Evolutionary conservation across 37 sponge, comb jelly and placozoan species (phyloP).

Genomic region (Bolinopsis microptera): DNA sequence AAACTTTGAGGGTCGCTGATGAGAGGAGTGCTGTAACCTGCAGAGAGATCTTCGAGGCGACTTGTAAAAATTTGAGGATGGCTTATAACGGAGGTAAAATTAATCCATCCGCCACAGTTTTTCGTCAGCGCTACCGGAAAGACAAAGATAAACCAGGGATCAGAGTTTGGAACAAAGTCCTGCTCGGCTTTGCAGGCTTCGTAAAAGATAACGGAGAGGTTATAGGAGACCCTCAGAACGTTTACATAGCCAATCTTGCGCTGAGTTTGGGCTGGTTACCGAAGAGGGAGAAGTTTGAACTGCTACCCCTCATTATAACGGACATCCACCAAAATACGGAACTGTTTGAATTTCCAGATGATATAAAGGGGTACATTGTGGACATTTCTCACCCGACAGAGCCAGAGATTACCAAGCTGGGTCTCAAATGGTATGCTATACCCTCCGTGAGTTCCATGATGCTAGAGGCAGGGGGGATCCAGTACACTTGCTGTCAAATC

Average conservation of each 20-base stretch:
- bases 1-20: slow-evolving; percentile 74
- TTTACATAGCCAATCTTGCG: slow-evolving; percentile 83
- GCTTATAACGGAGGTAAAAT: slow-evolving; percentile 78
- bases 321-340: slow-evolving; percentile 72
- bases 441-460: slow-evolving; percentile 79
- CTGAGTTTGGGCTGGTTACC: slow-evolving; percentile 76
- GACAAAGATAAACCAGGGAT: slow-evolving; percentile 69
- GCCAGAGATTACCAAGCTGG: slow-evolving; percentile 71
- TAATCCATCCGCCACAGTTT: not conserved
- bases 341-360: slow-evolving; percentile 71
- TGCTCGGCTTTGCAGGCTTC: slow-evolving; percentile 85
- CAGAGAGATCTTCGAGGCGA: slow-evolving; percentile 84
- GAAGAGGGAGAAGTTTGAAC: slow-evolving; percentile 68
- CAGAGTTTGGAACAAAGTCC: slow-evolving; percentile 81
- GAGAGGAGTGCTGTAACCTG: slow-evolving; percentile 69
- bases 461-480: slow-evolving; percentile 82
- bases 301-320: slow-evolving; percentile 81
- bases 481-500: slow-evolving; percentile 81
- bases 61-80: slow-evolving; percentile 73
- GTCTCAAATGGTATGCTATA: slow-evolving; percentile 82
- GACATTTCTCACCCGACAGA: slow-evolving; percentile 77
- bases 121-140: not conserved
- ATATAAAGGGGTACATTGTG: slow-evolving; percentile 70
- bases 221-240: slow-evolving; percentile 79
- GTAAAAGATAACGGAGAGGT: slow-evolving; percentile 71